These are phyloP conservation scores for Pachymerium ferrugineum DNA, from an alignment of 2,888 invertebrate genomes.

Conservation along the genomic window DNA sequence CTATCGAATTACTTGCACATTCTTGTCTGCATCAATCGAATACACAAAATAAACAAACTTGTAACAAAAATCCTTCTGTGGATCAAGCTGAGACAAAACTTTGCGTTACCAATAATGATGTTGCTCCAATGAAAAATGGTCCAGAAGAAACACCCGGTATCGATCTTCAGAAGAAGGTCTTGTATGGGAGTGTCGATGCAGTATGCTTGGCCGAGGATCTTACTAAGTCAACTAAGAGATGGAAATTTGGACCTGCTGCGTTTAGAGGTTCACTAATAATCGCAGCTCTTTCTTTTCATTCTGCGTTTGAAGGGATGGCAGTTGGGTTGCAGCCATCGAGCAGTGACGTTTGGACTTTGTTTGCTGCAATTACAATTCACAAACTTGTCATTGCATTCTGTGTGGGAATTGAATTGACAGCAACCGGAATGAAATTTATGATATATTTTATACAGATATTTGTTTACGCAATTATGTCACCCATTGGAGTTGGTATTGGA, in stretches of 20 bases:
- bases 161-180: background rate
- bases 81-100: background rate
- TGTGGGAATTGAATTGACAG: conserved; percentile 74
- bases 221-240: background rate
- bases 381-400: conserved; percentile 83
- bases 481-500: conserved; percentile 71
- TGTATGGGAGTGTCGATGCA: conserved; percentile 23
- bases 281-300: conserved; percentile 75
- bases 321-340: conserved; percentile 67
- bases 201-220: background rate
- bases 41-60: background rate
- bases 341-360: conserved; percentile 72
- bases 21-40: background rate
- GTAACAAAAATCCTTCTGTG: background rate
- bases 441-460: conserved; percentile 61
- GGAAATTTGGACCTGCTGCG: background rate
- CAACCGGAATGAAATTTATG: conserved; percentile 56
- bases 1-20: conserved; percentile 74
- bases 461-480: conserved; percentile 72
- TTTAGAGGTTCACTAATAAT: conserved; percentile 68
- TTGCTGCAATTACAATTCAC: conserved; percentile 75
- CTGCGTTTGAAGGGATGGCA: conserved; percentile 77
- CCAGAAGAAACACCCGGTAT: background rate
- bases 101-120: background rate
- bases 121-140: background rate